Evolutionary conservation across 2,888 invertebrate species (phyloP), one percentile per base, ranked within the genome.

Genomic region (Caenorhabditis japonica): DNA sequence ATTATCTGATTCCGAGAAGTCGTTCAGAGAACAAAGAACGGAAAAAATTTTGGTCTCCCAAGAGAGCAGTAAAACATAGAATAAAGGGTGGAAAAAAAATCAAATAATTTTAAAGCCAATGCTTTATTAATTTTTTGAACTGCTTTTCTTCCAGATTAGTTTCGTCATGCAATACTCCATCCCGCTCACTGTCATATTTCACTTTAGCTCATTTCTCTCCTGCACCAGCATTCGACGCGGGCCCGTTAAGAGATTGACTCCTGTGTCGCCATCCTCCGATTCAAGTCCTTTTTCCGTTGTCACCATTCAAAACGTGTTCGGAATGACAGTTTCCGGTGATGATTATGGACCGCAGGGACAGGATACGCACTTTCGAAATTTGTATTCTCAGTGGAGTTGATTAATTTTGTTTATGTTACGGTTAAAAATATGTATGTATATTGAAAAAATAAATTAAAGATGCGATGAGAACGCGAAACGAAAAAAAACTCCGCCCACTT

Each of bases 281-380:
- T 7, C 36, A 3, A 3, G 19, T 17, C 47, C 47, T 2, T 27
- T 41, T 19, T 33, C 34, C 13, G 51, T 66, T 4, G 43, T 56
- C 39, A 56, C 66, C n/a, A 66, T 56, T 15, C 39, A 51, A 21
- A 71, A 62, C 27, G 62, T 52, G 12, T 56, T 71, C 30, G 70
- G 70, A 49, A 36, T 51, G 36, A 39, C 49, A 3, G 13, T 71
- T 15, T 38, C 71, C 10, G 68, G 43, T 15, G 49, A 43, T 15
- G 58, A 62, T n/a, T 17, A 46, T 23, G 71, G 71, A 3, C 33
- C 23, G 46, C 36, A 34, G 5, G 71, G 71, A n/a, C 62, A 62
- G 43, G 71, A 58, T 4, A 38, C 52, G 13, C 71, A 71, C 43
- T 71, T 71, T 33, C 44, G 34, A 15, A 58, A 46, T 19, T 53